phyloP scores from a whole-genome alignment of 2,797 vertebrate genomes.

The Tapera naevia region DNA sequence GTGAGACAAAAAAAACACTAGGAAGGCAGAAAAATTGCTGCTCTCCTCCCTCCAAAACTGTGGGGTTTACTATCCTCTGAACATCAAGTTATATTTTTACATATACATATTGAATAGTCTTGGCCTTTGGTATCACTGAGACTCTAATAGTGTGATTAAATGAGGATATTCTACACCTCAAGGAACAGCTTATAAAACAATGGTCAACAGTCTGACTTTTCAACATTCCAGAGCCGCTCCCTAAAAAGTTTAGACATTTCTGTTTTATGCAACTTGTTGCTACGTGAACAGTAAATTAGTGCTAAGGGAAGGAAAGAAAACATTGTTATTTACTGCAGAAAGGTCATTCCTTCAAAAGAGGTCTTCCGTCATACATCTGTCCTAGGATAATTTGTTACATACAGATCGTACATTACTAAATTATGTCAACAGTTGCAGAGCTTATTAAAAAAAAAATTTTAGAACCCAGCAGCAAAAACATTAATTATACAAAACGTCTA shows the following conservation, averaged over 20 bases:
- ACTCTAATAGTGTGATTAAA: background rate
- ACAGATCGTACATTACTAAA: background rate
- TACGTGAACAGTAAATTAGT: conserved; percentile 8
- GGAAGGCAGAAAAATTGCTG: background rate
- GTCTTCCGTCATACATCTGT: conserved; percentile 2
- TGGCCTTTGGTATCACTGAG: background rate
- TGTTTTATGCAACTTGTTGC: conserved; percentile 12
- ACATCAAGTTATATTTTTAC: too few species aligned
- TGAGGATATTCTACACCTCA: background rate
- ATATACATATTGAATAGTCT: background rate
- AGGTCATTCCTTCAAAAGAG: conserved; percentile 9
- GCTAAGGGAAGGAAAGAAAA: background rate
- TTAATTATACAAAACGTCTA: conserved; percentile 57
- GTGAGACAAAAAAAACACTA: background rate
- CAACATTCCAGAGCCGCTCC: background rate
- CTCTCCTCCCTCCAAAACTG: background rate
- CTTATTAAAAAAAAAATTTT: background rate
- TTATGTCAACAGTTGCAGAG: conserved; percentile 6
- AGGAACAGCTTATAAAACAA: background rate
- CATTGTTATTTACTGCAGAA: conserved; percentile 17
- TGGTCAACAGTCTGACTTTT: background rate
- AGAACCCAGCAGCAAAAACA: conserved; percentile 1
- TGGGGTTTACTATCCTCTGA: background rate
- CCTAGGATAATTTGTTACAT: conserved; percentile 2
- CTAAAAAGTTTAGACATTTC: background rate